A percentile compares a stretch with the other conserved stretches of the same genome.
These are phyloP conservation scores for Sander lucioperca DNA, from an alignment of 2,113 vertebrate species.

Conservation along the genomic window DNA sequence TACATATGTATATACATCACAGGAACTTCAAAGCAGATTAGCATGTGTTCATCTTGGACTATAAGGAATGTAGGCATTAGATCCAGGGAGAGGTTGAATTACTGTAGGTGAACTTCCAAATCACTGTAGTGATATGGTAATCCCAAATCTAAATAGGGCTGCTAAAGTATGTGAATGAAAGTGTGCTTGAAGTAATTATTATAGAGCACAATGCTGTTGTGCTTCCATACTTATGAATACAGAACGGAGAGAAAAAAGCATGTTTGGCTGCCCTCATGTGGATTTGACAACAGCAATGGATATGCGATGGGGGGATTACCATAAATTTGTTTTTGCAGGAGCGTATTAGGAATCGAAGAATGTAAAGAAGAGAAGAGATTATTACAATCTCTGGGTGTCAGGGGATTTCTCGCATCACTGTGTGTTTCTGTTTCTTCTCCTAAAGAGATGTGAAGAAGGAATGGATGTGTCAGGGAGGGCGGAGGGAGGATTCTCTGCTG, in stretches of 20 bases:
- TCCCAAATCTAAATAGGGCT: constrained; percentile 56
- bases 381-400: constrained; percentile 72
- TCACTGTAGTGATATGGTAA: constrained; percentile 63
- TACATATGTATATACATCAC: constrained; percentile 53
- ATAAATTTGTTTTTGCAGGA: constrained; percentile 78
- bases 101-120: constrained; percentile 49
- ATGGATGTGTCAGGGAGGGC: constrained; percentile 51
- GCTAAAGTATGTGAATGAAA: constrained; percentile 60
- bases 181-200: constrained; percentile 72
- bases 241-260: constrained; percentile 52
- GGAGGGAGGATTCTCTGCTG: constrained; percentile 45
- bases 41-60: constrained; percentile 53
- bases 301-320: constrained; percentile 69
- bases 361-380: constrained; percentile 77
- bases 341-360: constrained; percentile 69
- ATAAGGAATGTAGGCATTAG: constrained; percentile 32
- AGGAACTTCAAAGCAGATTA: constrained; percentile 68
- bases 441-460: constrained; percentile 52
- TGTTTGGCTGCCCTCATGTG: constrained; percentile 76
- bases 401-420: constrained; percentile 72
- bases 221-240: constrained; percentile 43
- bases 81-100: constrained; percentile 58
- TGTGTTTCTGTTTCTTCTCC: constrained; percentile 62
- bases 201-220: constrained; percentile 62
- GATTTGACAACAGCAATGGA: constrained; percentile 74